A percentile compares a stretch with the other conserved stretches of the same genome.
Conservation (phyloP, 2,888 invertebrate species). For the Drosophila anceps region DNA sequence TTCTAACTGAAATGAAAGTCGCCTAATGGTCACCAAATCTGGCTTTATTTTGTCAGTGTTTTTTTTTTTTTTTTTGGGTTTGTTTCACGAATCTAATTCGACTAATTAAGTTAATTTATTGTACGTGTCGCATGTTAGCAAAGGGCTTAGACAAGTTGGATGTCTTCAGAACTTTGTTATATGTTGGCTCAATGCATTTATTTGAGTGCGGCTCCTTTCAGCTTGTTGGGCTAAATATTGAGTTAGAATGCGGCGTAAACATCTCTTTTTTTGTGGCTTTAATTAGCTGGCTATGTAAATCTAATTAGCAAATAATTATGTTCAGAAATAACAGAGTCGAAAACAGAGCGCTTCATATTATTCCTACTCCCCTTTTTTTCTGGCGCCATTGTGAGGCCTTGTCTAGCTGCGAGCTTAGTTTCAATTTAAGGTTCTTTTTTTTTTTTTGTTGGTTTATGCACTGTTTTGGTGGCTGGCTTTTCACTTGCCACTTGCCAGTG, state of each 20-base stretch:
- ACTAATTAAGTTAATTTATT: slow-evolving; percentile 66
- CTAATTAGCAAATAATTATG: slow-evolving; percentile 68
- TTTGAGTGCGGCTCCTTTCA: background rate
- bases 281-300: slow-evolving; percentile 56
- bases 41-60: slow-evolving; percentile 18
- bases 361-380: slow-evolving; percentile 4
- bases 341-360: background rate
- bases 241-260: slow-evolving; percentile 3
- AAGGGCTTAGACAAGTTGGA: slow-evolving; percentile 13
- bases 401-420: slow-evolving; percentile 1
- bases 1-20: background rate
- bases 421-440: background rate
- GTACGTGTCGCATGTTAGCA: slow-evolving; percentile 52
- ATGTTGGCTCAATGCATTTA: background rate
- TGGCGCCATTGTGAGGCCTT: background rate
- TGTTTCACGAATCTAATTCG: slow-evolving; percentile 32
- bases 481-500: slow-evolving; percentile 32
- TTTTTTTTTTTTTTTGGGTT: too few species aligned
- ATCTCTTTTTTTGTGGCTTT: slow-evolving; percentile 52
- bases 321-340: slow-evolving; percentile 20
- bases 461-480: slow-evolving; percentile 42
- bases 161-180: background rate
- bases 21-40: background rate
- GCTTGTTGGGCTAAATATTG: slow-evolving; percentile 4
- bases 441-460: slow-evolving; percentile 22